Percentiles rank a stretch among this genome's conserved stretches.
Conservation (phyloP, 1,140 invertebrate genomes). For the Aethina tumida region DNA sequence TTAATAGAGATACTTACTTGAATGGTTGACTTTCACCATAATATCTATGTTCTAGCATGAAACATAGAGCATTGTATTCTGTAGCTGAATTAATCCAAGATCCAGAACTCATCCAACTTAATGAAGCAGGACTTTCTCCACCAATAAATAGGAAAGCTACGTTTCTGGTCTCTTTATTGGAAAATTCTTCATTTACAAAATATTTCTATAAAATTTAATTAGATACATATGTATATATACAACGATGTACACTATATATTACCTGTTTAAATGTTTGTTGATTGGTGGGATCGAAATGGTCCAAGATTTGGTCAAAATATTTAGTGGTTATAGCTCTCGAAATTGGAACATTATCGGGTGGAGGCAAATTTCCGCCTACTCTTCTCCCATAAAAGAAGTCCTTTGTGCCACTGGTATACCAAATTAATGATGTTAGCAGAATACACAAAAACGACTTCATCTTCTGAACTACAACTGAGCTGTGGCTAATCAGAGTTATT, state of each 20-base stretch:
- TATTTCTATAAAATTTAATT: conserved; percentile 52
- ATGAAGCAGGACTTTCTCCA: conserved; percentile 57
- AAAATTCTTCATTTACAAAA: conserved; percentile 66
- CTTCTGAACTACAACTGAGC: too few relatives aligned
- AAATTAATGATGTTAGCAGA: too few relatives aligned
- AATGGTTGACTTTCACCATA: conserved; percentile 83
- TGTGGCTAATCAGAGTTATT: too few relatives aligned
- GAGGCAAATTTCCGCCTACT: too few relatives aligned
- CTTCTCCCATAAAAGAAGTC: too few relatives aligned
- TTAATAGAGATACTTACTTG: conserved; percentile 8
- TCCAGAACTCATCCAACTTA: conserved; percentile 76
- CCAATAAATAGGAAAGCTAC: conserved; percentile 81
- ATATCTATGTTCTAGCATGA: conserved; percentile 82
- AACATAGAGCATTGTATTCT: conserved; percentile 67
- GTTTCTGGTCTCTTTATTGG: conserved; percentile 42
- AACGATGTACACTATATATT: too few relatives aligned
- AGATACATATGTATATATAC: too few relatives aligned
- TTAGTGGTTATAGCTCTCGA: too few relatives aligned
- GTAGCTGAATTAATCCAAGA: conserved; percentile 76
- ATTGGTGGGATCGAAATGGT: conserved; percentile 66
- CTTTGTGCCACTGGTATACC: too few relatives aligned
- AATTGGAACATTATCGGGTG: too few relatives aligned
- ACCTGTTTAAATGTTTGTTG: conserved; percentile 63
- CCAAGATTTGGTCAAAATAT: conserved; percentile 69
- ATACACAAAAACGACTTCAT: too few relatives aligned